Conservation (phyloP, 2,797 vertebrate genomes). For the Novumbra hubbsi region DNA sequence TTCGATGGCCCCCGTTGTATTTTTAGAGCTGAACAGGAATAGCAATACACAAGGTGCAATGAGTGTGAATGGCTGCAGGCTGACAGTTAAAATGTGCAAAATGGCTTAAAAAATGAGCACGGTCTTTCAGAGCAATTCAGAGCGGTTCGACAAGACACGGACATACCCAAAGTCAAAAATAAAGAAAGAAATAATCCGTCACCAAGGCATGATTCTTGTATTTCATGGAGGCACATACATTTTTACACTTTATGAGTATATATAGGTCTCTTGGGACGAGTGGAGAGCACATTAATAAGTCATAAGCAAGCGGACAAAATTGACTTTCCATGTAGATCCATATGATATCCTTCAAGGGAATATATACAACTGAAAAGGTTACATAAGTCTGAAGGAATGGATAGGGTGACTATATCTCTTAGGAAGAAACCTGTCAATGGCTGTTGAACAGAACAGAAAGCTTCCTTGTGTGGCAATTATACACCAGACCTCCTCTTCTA, state of each 20-base stretch:
- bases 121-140: slow-evolving; percentile 41
- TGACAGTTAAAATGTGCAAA: slow-evolving; percentile 55
- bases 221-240: slow-evolving; percentile 62
- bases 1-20: slow-evolving; percentile 64
- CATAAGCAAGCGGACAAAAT: slow-evolving; percentile 60
- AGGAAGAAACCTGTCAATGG: slow-evolving; percentile 30
- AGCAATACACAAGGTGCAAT: slow-evolving; percentile 44
- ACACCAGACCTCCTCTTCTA: background rate
- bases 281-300: slow-evolving; percentile 63
- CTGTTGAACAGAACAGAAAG: slow-evolving; percentile 26
- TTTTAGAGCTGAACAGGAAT: slow-evolving; percentile 64
- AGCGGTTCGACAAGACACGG: slow-evolving; percentile 38
- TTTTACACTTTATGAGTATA: slow-evolving; percentile 60
- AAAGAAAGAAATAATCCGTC: slow-evolving; percentile 68
- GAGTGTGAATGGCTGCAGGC: slow-evolving; percentile 34
- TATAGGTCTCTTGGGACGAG: slow-evolving; percentile 40
- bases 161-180: slow-evolving; percentile 57
- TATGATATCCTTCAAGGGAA: slow-evolving; percentile 38
- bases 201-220: slow-evolving; percentile 50
- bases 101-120: slow-evolving; percentile 63
- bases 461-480: slow-evolving; percentile 33
- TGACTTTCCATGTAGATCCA: slow-evolving; percentile 71
- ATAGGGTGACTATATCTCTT: slow-evolving; percentile 35
- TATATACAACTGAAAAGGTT: slow-evolving; percentile 35
- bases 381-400: slow-evolving; percentile 44